Evolutionary conservation across 1,140 invertebrate species (phyloP).

Genomic region (Bombyx mori): DNA sequence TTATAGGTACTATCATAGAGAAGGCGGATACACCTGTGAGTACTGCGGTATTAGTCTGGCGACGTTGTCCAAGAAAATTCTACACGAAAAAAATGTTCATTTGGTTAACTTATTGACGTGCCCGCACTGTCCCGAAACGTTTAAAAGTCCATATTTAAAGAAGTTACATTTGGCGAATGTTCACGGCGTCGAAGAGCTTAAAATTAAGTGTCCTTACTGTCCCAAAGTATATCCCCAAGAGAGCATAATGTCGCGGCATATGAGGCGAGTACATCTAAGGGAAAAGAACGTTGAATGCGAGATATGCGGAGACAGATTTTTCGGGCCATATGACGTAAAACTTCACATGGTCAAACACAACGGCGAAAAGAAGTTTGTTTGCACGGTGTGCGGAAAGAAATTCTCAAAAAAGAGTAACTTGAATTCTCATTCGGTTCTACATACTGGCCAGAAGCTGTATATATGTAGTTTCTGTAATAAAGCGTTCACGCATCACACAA

Average conservation of each 20-base stretch:
- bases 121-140: constrained; percentile 51
- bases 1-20: constrained; percentile 54
- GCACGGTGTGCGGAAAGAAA: constrained; percentile 72
- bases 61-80: constrained; percentile 50
- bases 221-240: constrained; percentile 53
- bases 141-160: constrained; percentile 57
- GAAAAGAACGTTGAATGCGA: constrained; percentile 63
- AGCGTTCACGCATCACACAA: constrained; percentile 56
- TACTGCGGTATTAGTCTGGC: constrained; percentile 40
- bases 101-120: constrained; percentile 43
- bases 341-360: constrained; percentile 79
- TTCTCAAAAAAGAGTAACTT: constrained; percentile 74
- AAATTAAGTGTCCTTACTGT: constrained; percentile 54
- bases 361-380: constrained; percentile 75
- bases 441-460: constrained; percentile 72
- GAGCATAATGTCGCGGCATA: constrained; percentile 58
- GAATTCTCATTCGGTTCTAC: constrained; percentile 70
- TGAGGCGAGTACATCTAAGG: constrained; percentile 53
- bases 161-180: constrained; percentile 57
- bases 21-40: constrained; percentile 52
- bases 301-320: constrained; percentile 75
- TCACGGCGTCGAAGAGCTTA: constrained; percentile 52
- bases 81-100: constrained; percentile 58
- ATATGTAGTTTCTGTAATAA: constrained; percentile 69
- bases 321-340: constrained; percentile 79